Percentiles rank a stretch among this genome's conserved stretches.
Evolutionary conservation across 2,113 vertebrate genomes (phyloP).

Genomic region (Tetraodon nigroviridis): DNA sequence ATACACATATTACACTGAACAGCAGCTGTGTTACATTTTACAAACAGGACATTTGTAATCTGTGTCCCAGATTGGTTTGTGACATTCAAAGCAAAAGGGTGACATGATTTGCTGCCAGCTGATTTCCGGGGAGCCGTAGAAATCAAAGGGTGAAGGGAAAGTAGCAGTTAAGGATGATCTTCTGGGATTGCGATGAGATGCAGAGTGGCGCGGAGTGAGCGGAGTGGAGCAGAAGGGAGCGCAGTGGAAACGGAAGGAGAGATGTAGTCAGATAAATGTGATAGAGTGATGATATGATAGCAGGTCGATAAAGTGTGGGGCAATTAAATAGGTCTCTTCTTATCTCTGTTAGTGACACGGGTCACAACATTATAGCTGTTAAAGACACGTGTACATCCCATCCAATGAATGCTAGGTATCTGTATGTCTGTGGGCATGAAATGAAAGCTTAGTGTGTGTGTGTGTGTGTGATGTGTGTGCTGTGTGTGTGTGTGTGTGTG

Average conservation of each 20-base stretch:
- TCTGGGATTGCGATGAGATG: slow-evolving; percentile 34
- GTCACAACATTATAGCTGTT: slow-evolving; percentile 28
- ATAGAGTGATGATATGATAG: slow-evolving; percentile 46
- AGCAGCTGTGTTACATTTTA: too few relatives aligned
- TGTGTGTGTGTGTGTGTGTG: slow-evolving; percentile 12
- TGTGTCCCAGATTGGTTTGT: slow-evolving; percentile 14
- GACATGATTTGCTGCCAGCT: slow-evolving; percentile 29
- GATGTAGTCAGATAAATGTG: slow-evolving; percentile 35
- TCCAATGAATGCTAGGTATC: slow-evolving; percentile 27
- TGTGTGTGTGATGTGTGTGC: slow-evolving; percentile 1
- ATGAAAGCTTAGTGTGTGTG: slow-evolving; percentile 5
- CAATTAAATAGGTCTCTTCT: slow-evolving; percentile 63
- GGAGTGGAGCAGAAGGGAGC: slow-evolving; percentile 29
- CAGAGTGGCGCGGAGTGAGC: slow-evolving; percentile 33
- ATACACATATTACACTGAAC: too few relatives aligned
- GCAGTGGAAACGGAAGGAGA: slow-evolving; percentile 10
- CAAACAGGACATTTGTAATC: background rate
- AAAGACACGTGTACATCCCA: slow-evolving; percentile 24
- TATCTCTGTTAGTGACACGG: slow-evolving; percentile 52
- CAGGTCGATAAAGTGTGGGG: slow-evolving; percentile 52
- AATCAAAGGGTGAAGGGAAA: slow-evolving; percentile 44
- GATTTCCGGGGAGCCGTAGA: slow-evolving; percentile 21
- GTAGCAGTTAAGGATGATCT: slow-evolving; percentile 36
- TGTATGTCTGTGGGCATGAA: slow-evolving; percentile 39
- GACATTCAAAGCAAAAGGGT: slow-evolving; percentile 11